phyloP scores from a whole-genome alignment of 1,140 invertebrate genomes.

The Bombus ignitus region DNA sequence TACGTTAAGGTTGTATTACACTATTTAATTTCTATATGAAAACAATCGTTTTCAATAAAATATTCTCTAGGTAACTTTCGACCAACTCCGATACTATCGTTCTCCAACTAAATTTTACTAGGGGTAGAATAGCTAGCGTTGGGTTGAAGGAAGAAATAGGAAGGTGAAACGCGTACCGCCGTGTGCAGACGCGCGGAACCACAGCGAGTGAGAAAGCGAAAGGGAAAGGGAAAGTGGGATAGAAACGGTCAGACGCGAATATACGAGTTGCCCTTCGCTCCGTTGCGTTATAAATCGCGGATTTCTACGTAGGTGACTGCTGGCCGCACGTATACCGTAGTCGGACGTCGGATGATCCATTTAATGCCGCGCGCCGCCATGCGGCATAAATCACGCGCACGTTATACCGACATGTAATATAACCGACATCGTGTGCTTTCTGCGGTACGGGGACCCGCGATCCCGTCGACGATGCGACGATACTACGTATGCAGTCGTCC shows the following conservation, averaged over 20 bases:
- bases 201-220: conserved; percentile 40
- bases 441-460: conserved; percentile 33
- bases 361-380: conserved; percentile 69
- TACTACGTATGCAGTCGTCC: conserved; percentile 23
- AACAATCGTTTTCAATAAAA: background rate
- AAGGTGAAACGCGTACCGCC: background rate
- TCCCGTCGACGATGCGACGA: conserved; percentile 22
- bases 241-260: conserved; percentile 51
- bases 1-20: rapidly evolving
- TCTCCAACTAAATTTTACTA: background rate
- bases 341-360: conserved; percentile 71
- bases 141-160: background rate
- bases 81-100: too few species aligned
- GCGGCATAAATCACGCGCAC: conserved; percentile 69
- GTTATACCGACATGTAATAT: conserved; percentile 73
- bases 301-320: conserved; percentile 70
- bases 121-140: background rate
- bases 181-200: conserved; percentile 29
- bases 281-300: conserved; percentile 69
- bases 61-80: background rate
- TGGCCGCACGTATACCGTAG: conserved; percentile 64
- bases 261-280: conserved; percentile 63
- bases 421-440: conserved; percentile 66
- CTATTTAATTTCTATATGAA: background rate
- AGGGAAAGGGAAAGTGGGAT: conserved; percentile 45